A percentile compares a stretch with the other conserved stretches of the same genome.
Conservation (phyloP, 2,113 vertebrate species). For the Ahaetulla prasina region DNA sequence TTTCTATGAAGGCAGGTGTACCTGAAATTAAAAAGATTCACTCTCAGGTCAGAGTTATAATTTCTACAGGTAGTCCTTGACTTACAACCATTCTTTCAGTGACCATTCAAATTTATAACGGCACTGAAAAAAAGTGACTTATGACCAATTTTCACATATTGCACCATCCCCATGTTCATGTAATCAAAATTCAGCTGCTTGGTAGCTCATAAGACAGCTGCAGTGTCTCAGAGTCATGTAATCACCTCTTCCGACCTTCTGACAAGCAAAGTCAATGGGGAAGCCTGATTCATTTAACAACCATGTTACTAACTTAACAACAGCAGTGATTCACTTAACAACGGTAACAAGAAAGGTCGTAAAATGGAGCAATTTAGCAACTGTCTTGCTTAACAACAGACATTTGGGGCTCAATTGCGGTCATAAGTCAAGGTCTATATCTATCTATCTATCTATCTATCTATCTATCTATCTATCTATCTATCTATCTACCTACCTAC, state of each 20-base stretch:
- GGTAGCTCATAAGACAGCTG: not conserved
- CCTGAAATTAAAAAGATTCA: conserved; percentile 2
- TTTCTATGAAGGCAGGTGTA: not conserved
- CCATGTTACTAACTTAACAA: too few species aligned
- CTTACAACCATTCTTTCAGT: not conserved
- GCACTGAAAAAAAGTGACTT: not conserved
- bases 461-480: too few species aligned
- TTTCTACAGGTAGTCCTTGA: not conserved
- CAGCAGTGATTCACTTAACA: not conserved
- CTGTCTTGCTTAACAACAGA: not conserved
- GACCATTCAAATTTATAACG: not conserved
- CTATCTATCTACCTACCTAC: too few species aligned
- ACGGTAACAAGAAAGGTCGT: not conserved
- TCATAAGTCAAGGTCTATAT: not conserved
- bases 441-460: too few species aligned
- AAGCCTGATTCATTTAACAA: not conserved
- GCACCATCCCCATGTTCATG: not conserved
- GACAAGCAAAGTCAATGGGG: not conserved
- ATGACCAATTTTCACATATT: not conserved
- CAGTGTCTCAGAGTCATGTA: not conserved
- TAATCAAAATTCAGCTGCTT: not conserved
- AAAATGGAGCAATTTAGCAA: not conserved
- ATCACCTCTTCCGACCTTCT: not conserved
- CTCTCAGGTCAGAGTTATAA: not conserved
- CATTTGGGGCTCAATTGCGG: not conserved